phyloP scores from a whole-genome alignment of 2,113 vertebrate genomes.

The Stigmatopora nigra region DNA sequence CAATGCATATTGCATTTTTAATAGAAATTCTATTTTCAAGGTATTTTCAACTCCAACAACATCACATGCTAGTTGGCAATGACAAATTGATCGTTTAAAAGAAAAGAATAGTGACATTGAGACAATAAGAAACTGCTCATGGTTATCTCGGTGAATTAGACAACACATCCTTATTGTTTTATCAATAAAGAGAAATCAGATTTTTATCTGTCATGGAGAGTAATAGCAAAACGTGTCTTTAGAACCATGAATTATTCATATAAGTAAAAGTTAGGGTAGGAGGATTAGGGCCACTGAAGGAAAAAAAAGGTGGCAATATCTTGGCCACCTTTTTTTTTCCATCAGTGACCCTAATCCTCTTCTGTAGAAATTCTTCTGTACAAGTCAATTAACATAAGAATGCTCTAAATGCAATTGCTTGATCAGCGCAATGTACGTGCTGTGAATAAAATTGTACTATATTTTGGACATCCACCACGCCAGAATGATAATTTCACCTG shows the following conservation, averaged over 20 bases:
- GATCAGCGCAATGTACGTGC: not conserved
- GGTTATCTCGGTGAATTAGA: not conserved
- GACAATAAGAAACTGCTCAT: not conserved
- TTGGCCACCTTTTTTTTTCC: too few relatives aligned
- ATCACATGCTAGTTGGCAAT: not conserved
- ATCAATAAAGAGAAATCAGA: not conserved
- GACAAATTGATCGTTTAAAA: not conserved
- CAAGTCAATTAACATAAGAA: not conserved
- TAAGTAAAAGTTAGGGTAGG: not conserved
- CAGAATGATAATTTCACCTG: conserved; percentile 45
- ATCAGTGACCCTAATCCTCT: too few relatives aligned
- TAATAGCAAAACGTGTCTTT: not conserved
- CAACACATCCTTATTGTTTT: not conserved
- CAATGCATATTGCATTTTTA: not conserved
- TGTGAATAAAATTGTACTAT: conserved; percentile 16
- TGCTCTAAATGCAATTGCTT: not conserved
- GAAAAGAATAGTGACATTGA: not conserved
- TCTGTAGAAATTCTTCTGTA: too few relatives aligned
- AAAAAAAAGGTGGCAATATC: too few relatives aligned
- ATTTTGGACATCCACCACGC: conserved; percentile 19
- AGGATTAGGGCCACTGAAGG: too few relatives aligned
- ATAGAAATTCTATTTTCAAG: not conserved
- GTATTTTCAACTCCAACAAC: not conserved
- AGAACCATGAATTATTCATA: not conserved
- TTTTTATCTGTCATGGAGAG: not conserved